These are phyloP conservation scores for Drosophila siamana DNA, from an alignment of 2,888 invertebrate genomes.

Conservation along the genomic window DNA sequence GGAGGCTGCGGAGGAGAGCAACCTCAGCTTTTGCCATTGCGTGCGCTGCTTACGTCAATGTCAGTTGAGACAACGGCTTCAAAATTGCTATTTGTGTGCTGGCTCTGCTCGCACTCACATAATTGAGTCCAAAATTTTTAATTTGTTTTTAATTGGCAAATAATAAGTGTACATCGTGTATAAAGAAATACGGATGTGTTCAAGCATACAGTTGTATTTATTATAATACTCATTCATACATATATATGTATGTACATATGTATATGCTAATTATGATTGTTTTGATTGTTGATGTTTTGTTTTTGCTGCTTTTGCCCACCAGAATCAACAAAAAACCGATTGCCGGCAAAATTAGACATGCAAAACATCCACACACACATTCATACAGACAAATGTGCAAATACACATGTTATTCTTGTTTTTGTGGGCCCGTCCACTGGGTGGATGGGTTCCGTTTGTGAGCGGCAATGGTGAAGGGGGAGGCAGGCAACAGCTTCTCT, in stretches of 20 bases:
- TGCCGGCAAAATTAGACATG: constrained; percentile 27
- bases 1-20: neutral
- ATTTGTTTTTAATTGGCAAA: constrained; percentile 48
- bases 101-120: neutral
- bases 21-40: neutral
- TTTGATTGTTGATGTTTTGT: constrained; percentile 26
- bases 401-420: constrained; percentile 1
- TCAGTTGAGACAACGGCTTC: constrained; percentile 2
- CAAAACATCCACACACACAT: neutral
- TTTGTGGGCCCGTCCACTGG: constrained; percentile 21
- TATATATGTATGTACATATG: too few species aligned
- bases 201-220: neutral
- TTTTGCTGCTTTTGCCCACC: constrained; percentile 2
- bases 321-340: constrained; percentile 9
- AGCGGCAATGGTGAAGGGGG: neutral
- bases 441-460: too few species aligned
- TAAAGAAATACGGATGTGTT: neutral
- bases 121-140: constrained; percentile 15
- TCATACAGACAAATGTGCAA: neutral
- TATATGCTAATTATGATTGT: constrained; percentile 43
- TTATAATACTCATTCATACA: neutral
- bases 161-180: constrained; percentile 4
- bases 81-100: neutral
- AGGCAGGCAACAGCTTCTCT: constrained; percentile 2
- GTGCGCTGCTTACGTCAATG: constrained; percentile 8